These are phyloP conservation scores for Tenthredo amoena DNA, from an alignment of 2,888 invertebrate genomes.

Conservation along the genomic window DNA sequence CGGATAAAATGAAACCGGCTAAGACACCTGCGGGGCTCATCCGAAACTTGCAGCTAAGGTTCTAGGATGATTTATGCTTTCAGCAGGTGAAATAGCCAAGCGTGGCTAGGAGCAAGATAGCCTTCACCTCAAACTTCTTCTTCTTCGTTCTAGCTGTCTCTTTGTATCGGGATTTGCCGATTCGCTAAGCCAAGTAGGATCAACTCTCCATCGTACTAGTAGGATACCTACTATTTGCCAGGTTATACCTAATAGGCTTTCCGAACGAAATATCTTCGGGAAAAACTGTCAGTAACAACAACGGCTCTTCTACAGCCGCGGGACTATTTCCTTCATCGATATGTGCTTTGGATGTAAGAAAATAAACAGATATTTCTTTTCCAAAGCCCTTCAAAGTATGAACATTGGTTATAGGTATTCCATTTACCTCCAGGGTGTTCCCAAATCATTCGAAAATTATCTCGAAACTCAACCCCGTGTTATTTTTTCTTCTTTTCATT, in stretches of 20 bases:
- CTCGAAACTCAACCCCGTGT: background rate
- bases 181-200: conserved; percentile 66
- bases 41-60: conserved; percentile 36
- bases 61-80: conserved; percentile 68
- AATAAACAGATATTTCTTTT: background rate
- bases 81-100: conserved; percentile 68
- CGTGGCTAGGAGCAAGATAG: conserved; percentile 39
- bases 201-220: conserved; percentile 48
- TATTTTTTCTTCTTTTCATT: conserved; percentile 3
- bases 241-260: conserved; percentile 70
- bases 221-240: conserved; percentile 53
- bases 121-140: conserved; percentile 7
- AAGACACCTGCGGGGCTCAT: conserved; percentile 44
- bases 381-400: background rate
- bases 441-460: background rate
- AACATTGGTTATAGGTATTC: background rate
- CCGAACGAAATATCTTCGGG: conserved; percentile 61
- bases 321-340: background rate
- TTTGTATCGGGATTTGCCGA: conserved; percentile 66
- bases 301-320: background rate
- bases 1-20: conserved; percentile 1
- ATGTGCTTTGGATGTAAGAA: background rate
- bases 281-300: conserved; percentile 60
- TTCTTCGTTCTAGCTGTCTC: conserved; percentile 49
- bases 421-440: background rate